Conservation (phyloP, 2,888 invertebrate genomes). For the Amblyteles armatorius region DNA sequence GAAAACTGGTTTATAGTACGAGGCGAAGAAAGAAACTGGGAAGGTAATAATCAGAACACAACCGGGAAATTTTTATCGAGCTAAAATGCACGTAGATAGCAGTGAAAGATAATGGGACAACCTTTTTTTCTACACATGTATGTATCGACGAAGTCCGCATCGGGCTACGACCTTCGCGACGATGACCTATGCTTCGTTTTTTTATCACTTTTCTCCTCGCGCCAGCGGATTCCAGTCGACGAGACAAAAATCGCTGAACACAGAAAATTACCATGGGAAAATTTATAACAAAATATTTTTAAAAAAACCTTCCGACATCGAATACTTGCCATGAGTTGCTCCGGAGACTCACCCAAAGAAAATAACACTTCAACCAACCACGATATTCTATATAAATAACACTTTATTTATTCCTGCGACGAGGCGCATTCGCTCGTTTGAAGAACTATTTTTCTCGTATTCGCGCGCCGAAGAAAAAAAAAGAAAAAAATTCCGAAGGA, state of each 20-base stretch:
- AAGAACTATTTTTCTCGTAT: no score
- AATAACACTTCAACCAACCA: not conserved
- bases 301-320: not conserved
- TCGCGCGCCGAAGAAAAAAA: not conserved
- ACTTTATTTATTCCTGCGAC: not conserved
- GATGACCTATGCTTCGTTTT: not conserved
- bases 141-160: not conserved
- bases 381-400: not conserved
- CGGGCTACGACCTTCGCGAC: not conserved
- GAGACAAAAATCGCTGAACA: not conserved
- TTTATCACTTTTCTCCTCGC: not conserved
- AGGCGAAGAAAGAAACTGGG: conserved; percentile 14
- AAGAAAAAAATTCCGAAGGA: conserved; percentile 3
- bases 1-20: conserved; percentile 16
- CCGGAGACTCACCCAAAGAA: not conserved
- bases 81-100: conserved; percentile 32
- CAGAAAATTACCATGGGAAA: not conserved
- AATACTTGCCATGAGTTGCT: not conserved
- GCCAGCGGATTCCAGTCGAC: not conserved
- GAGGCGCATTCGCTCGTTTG: no score
- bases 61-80: conserved; percentile 23
- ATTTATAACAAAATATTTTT: not conserved
- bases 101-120: not conserved
- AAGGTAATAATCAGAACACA: conserved; percentile 8
- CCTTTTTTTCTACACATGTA: not conserved